Evolutionary conservation across 1,140 invertebrate genomes (phyloP), one percentile per base, ranked within the genome.

Genomic region (Drosophila elegans): DNA sequence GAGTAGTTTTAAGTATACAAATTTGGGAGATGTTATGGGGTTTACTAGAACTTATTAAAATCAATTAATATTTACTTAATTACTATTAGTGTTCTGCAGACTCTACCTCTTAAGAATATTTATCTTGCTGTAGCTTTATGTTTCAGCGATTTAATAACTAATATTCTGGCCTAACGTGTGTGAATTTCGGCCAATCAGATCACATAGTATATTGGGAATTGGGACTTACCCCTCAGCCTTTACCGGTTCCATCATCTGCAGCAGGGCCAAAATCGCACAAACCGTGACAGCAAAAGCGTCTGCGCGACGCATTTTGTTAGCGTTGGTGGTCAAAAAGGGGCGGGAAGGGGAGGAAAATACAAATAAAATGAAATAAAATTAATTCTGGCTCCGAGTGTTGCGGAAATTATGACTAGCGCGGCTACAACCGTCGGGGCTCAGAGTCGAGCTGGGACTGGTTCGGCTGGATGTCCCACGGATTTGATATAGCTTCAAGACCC

Each of bases 391-490:
- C 11, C 13, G 44, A 38, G 39, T 25, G 42, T 59, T 38, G 57
- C 57, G 55, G 59, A 63, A 63, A 42, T 32, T 66, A 54, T 63
- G 41, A 7, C 48, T 63, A 82, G 79, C 83, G 83, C 66, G 63
- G 63, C 45, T 51, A 74, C 84, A 73, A 88, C 84, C 80, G 61
- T 62, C 25, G 57, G 34, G 54, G 61, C 68, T 78, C 80, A 78
- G 73, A 66, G 80, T 46, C 76, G 61, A 80, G 84, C 80, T 63
- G 64, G 69, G 80, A 88, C 84, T 88, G 83, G 80, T 84, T 88
- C 56, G 57, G 16, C 62, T 39, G 45, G 62, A 25, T 48, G 49
- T 21, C 69, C 62, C 63, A 78, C 59, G 54, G 84, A 89, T 83
- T 79, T 69, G 76, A 80, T 84, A 83, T 89, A 89, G 62, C 71